Conservation (phyloP, 2,113 vertebrate genomes). For the Potamarius usumacintae region DNA sequence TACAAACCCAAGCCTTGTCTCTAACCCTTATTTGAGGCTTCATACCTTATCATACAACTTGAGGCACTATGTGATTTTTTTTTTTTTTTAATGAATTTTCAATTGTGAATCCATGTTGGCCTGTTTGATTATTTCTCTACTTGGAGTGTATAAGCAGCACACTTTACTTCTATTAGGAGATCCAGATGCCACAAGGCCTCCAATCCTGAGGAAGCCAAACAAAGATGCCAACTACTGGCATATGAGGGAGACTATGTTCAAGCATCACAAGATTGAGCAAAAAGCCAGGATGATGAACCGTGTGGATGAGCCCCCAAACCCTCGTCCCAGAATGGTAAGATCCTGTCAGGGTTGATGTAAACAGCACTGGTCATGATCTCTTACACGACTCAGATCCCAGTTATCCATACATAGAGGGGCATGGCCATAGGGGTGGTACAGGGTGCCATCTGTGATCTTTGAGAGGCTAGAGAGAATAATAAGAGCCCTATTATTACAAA, state of each 20-base stretch:
- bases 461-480: not conserved
- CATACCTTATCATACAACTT: not conserved
- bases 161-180: constrained; percentile 56
- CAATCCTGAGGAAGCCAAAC: constrained; percentile 56
- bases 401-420: not conserved
- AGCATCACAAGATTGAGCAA: constrained; percentile 51
- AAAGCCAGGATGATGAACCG: constrained; percentile 65
- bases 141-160: not conserved
- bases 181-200: constrained; percentile 61
- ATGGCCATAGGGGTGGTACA: not conserved
- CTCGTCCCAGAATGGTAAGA: constrained; percentile 62
- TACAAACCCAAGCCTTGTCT: no score
- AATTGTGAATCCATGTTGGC: not conserved
- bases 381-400: not conserved
- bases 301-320: constrained; percentile 56
- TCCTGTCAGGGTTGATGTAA: not conserved
- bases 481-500: not conserved
- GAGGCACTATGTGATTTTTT: not conserved
- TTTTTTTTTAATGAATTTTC: not conserved
- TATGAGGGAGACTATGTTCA: constrained; percentile 57
- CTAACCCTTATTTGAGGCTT: not conserved
- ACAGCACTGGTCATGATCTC: not conserved
- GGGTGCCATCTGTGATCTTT: no score
- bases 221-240: constrained; percentile 48
- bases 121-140: not conserved